Evolutionary conservation across 1,140 invertebrate genomes (phyloP), one percentile per base, ranked within the genome.

Genomic region (Euglossa dilemma): DNA sequence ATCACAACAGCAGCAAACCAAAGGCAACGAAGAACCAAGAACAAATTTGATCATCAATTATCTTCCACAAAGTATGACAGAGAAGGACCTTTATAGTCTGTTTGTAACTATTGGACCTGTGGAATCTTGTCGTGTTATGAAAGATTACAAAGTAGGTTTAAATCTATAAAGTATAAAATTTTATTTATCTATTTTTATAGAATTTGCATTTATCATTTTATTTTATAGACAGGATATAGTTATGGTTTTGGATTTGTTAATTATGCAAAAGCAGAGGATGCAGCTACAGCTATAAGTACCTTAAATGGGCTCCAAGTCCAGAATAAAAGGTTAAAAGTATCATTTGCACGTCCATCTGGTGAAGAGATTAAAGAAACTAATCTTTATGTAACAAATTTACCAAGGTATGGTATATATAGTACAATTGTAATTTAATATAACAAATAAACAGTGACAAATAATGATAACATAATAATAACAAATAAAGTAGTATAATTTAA

Each of bases 201-300:
- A 77, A 16, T 59, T 20, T n/a, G 54, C 7, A 25, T 54, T 43
- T 69, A 16, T 50, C 82, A 83, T 79, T 80, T 93, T 88, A 88
- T 80, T 85, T 87, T 95, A 67, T 94, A 98, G 95, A 98, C 98
- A 94, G 98, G 98, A 43, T 99, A 99, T 93, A 98, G 98, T 93
- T 99, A 98, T 94, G 98, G 98, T 23, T 99, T 99, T 94, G 98
- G 98, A 28, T 99, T 99, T 95, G 98, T 99, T 25, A 98, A 99
- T 93, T 99, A 98, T 93, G 95, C 96, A 50, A 96, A 96, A 85
- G 96, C 97, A 83, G 97, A 98, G 92, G 98, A 98, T 95, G 98
- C 98, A 36, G 94, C 96, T 59, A 96, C 96, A 89, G 98, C 98
- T 50, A 98, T 99, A 83, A 95, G 96, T 87, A 96, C 96, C 12